These are phyloP conservation scores for Sternarchorhynchus goeldii DNA, from an alignment of 2,797 vertebrate species.

Conservation along the genomic window DNA sequence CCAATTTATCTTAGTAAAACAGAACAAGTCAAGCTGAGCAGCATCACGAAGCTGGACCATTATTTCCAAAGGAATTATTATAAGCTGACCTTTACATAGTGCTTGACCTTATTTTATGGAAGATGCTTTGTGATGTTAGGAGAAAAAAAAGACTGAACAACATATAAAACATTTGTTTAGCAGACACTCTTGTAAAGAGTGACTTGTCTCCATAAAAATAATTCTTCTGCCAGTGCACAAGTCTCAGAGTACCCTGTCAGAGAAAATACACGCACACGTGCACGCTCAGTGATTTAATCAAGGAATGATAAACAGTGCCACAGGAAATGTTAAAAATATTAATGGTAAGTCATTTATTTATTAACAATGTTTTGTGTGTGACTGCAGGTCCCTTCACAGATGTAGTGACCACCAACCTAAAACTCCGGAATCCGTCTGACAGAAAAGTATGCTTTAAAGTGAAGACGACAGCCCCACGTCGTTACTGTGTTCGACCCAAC, in stretches of 20 bases:
- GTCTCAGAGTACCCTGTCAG: too few species aligned
- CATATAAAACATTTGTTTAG: too few species aligned
- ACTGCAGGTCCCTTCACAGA: conserved; percentile 86
- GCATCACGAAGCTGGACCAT: not conserved
- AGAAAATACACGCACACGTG: too few species aligned
- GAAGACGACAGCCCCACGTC: conserved; percentile 87
- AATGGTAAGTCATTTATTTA: not conserved
- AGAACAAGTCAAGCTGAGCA: not conserved
- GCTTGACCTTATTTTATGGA: not conserved
- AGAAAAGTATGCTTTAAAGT: conserved; percentile 90
- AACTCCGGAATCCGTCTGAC: conserved; percentile 86
- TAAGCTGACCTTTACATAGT: not conserved
- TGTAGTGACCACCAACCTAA: conserved; percentile 89
- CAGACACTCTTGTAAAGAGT: too few species aligned
- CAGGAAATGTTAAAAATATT: too few species aligned
- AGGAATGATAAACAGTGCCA: too few species aligned
- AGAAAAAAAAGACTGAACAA: too few species aligned
- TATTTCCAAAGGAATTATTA: not conserved
- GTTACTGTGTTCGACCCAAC: conserved; percentile 89
- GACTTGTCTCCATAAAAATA: too few species aligned
- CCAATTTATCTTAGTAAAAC: not conserved
- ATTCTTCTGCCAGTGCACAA: too few species aligned
- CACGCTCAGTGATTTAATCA: too few species aligned
- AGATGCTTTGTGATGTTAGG: not conserved
- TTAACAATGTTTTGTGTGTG: conserved; percentile 3